Conservation (phyloP, 2,888 invertebrate genomes). For the Parnassius smintheus region DNA sequence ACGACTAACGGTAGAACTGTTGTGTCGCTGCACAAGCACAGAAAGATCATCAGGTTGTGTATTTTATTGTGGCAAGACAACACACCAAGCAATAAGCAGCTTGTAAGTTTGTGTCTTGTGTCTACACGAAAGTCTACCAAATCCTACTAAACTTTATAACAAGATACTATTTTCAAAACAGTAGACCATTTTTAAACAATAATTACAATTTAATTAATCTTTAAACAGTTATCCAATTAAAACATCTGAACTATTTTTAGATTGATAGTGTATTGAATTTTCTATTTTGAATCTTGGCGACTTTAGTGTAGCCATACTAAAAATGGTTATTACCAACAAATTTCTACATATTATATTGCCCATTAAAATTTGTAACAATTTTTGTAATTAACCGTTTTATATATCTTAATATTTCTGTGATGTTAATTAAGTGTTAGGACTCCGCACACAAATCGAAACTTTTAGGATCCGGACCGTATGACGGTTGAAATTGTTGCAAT, state of each 20-base stretch:
- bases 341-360: conserved; percentile 16
- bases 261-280: neutral
- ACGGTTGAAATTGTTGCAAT: too few relatives aligned
- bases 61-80: conserved; percentile 17
- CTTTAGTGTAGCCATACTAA: conserved; percentile 19
- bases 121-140: conserved; percentile 12
- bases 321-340: conserved; percentile 4
- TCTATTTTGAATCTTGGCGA: conserved; percentile 4
- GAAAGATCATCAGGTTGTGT: conserved; percentile 53
- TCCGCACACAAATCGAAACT: conserved; percentile 13
- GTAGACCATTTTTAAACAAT: too few relatives aligned
- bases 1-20: conserved; percentile 72
- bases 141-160: conserved; percentile 5
- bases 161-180: too few relatives aligned
- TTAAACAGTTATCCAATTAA: too few relatives aligned
- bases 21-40: conserved; percentile 71
- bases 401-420: conserved; percentile 5
- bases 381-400: neutral
- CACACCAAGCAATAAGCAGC: conserved; percentile 29
- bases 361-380: conserved; percentile 10
- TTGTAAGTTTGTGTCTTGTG: neutral
- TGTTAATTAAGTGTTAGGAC: conserved; percentile 19
- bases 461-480: neutral
- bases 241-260: too few relatives aligned
- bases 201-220: too few relatives aligned